Evolutionary conservation across 2,113 vertebrate species (phyloP).

Genomic region (Mastomys coucha): DNA sequence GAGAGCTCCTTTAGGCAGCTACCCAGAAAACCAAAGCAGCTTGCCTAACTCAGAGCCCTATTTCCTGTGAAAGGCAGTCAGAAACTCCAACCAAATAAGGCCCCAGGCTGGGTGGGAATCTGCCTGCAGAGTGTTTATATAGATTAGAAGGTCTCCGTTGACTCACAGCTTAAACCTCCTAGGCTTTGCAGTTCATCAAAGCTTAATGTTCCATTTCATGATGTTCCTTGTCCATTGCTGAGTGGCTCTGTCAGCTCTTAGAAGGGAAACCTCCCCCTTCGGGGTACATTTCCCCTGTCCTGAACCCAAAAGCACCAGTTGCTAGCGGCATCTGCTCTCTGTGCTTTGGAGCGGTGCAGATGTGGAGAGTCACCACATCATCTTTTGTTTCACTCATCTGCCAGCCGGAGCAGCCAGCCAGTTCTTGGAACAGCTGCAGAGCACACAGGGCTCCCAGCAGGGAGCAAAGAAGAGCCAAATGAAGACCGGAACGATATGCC

Average conservation of each 20-base stretch:
- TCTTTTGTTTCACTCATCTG: conserved; percentile 64
- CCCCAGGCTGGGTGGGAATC: conserved; percentile 48
- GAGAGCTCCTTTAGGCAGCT: not conserved
- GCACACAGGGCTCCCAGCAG: conserved; percentile 53
- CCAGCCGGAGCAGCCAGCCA: not conserved
- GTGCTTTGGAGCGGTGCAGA: conserved; percentile 56
- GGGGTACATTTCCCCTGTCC: conserved; percentile 31
- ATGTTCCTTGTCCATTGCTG: conserved; percentile 43
- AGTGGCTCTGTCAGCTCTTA: conserved; percentile 62
- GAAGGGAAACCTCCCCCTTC: conserved; percentile 54
- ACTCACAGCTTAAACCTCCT: conserved; percentile 57
- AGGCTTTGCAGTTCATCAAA: conserved; percentile 74
- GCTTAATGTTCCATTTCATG: conserved; percentile 68
- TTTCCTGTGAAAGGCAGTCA: conserved; percentile 24
- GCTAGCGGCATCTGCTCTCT: conserved; percentile 54
- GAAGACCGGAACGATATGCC: not conserved
- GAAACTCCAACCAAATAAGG: conserved; percentile 48
- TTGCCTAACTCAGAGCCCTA: conserved; percentile 29
- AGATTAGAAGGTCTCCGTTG: conserved; percentile 72
- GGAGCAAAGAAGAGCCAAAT: conserved; percentile 22
- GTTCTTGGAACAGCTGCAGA: conserved; percentile 70
- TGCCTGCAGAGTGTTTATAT: conserved; percentile 44
- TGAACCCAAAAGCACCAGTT: not conserved
- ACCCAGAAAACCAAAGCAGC: conserved; percentile 49
- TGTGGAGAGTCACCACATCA: conserved; percentile 57